Conservation (phyloP, 2,888 invertebrate species). For the Strigamia crassipes region DNA sequence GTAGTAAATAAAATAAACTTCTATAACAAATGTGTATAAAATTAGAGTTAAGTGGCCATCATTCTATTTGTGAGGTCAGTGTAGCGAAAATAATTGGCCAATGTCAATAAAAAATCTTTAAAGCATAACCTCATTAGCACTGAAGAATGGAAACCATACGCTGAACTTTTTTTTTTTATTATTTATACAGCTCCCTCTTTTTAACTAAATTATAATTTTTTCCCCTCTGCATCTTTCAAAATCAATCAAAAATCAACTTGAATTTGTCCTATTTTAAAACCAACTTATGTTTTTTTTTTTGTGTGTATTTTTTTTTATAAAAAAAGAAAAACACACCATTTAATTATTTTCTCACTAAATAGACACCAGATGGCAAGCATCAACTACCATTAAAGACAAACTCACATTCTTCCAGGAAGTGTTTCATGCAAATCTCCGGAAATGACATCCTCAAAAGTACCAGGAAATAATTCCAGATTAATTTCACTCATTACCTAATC, state of each 20-base stretch:
- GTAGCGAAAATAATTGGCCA: conserved; percentile 30
- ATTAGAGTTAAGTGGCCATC: conserved; percentile 13
- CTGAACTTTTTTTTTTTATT: neutral
- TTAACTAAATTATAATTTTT: neutral
- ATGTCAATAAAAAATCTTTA: conserved; percentile 19
- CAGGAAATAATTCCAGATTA: neutral
- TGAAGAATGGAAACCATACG: conserved; percentile 1
- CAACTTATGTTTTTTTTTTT: too few relatives aligned
- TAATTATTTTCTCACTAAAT: conserved; percentile 1
- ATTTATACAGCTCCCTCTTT: neutral
- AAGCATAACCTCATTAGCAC: conserved; percentile 33
- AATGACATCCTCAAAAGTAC: neutral
- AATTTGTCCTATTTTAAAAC: too few relatives aligned
- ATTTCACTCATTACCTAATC: too few relatives aligned
- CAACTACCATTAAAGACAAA: neutral
- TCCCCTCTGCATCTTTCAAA: neutral
- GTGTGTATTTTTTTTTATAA: too few relatives aligned
- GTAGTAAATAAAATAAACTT: too few relatives aligned
- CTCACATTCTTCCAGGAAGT: conserved; percentile 7
- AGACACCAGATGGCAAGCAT: conserved; percentile 8
- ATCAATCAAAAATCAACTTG: too few relatives aligned
- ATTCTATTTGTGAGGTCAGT: conserved; percentile 13
- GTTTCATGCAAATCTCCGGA: neutral
- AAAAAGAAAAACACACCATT: neutral
- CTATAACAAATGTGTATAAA: neutral